These are phyloP conservation scores for Delia radicum DNA, from an alignment of 1,140 invertebrate genomes.

Conservation along the genomic window DNA sequence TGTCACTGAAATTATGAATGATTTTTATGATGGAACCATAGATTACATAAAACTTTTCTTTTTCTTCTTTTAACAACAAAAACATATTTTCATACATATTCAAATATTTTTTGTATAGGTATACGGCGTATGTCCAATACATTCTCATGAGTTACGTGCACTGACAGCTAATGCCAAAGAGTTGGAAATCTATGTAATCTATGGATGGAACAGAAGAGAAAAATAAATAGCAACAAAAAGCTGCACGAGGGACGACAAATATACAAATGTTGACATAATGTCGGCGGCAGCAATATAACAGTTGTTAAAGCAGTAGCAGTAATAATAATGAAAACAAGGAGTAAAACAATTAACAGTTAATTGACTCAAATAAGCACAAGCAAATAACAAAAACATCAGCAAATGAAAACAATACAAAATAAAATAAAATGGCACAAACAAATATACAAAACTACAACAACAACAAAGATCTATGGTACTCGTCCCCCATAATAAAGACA, in stretches of 20 bases:
- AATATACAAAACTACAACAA: neutral
- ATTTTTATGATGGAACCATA: neutral
- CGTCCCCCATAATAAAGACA: no score
- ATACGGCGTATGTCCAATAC: no score
- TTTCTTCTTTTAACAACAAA: no score
- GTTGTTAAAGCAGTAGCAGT: neutral
- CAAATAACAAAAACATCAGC: neutral
- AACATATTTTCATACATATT: no score
- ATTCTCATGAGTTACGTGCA: no score
- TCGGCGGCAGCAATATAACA: neutral
- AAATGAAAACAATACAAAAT: neutral
- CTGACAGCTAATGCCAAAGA: no score
- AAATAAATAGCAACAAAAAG: neutral
- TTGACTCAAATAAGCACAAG: conserved; percentile 15
- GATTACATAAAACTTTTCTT: no score
- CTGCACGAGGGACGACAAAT: no score
- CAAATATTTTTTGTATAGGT: no score
- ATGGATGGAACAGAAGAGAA: neutral
- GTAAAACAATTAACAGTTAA: conserved; percentile 21
- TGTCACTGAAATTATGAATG: no score
- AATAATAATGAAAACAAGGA: conserved; percentile 6
- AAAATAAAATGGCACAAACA: neutral
- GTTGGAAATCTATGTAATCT: no score
- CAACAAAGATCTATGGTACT: no score
- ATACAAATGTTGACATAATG: neutral